Percentiles rank a stretch among this genome's conserved stretches.
Evolutionary conservation across 2,797 vertebrate species (phyloP).

Genomic region (Sebastes taczanowskii): DNA sequence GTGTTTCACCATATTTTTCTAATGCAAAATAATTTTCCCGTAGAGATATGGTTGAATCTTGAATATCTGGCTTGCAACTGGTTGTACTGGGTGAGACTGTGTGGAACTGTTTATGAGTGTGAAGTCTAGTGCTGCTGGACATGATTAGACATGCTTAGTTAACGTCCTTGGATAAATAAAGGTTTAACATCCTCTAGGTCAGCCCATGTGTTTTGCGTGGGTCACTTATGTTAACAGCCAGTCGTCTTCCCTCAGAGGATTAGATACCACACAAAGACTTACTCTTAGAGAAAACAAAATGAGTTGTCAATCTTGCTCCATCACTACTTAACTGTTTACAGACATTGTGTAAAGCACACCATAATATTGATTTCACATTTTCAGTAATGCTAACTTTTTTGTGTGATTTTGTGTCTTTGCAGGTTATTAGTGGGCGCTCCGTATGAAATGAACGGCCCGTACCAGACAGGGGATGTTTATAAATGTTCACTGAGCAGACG

Average conservation of each 20-base stretch:
- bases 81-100: conserved; percentile 11
- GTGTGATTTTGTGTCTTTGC: conserved; percentile 35
- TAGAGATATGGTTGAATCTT: not conserved
- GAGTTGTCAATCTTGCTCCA: not conserved
- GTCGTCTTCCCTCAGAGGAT: conserved; percentile 1
- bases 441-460: conserved; percentile 92
- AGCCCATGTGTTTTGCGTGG: not conserved
- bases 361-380: not conserved
- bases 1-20: not conserved
- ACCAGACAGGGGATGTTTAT: conserved; percentile 96
- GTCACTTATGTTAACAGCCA: conserved; percentile 8
- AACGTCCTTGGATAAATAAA: conserved; percentile 28
- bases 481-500: conserved; percentile 89
- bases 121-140: conserved; percentile 6
- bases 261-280: not conserved
- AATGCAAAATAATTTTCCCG: not conserved
- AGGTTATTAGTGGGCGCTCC: conserved; percentile 98
- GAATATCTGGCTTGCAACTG: not conserved
- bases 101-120: conserved; percentile 16
- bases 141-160: conserved; percentile 29
- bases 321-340: not conserved
- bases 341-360: not conserved
- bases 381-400: conserved; percentile 4
- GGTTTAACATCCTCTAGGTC: not conserved
- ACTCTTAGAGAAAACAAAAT: not conserved